Base-by-base conservation (phyloP, 2,113 vertebrate species). In the Albula glossodonta region DNA sequence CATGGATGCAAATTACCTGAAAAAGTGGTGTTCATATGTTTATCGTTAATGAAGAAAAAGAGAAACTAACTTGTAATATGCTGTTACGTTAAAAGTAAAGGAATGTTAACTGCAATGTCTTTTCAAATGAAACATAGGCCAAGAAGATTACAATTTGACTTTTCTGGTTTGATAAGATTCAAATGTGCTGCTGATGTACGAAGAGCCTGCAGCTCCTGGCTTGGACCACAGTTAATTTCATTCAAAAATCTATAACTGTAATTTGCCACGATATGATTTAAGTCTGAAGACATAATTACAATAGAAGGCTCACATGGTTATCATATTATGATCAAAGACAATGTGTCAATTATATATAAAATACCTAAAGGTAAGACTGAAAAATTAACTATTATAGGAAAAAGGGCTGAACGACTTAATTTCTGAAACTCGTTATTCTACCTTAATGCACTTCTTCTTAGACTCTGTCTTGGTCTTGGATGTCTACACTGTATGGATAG, bases 1-100 rank as follows among this genome's bases (percentile, higher is more conserved):
- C 87, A 70, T 41, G 51, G 80, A 86, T 88, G 85, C 81, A 81
- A 88, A 87, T 88, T 84, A 90, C 78, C 63, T n/a, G 0, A 66
- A n/a, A 81, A 81, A 82, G 7, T 74, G 74, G 10, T 41, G 31
- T 11, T 50, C 41, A 78, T 77, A 41, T 12, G 82, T 19, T 83
- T 52, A 84, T 63, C 22, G 31, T 7, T 19, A 52, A 78, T 10
- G 8, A 74, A 2, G 17, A 31, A 10, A 2, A 1, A 31, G 4
- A 31, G 25, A 74, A 74, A 74, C n/a, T 9, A n/a, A 5, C n/a
- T 25, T 7, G 1, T 19, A 74, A 74, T 74, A 74, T 2, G 70
- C 25, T 74, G 25, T 74, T 74, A 74, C 8, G 25, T n/a, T 74
- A 31, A 8, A 9, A 74, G n/a, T n/a, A 31, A 31, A 74, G 22